Evolutionary conservation across 2,797 vertebrate species (phyloP).

Genomic region (Saxicola maurus): DNA sequence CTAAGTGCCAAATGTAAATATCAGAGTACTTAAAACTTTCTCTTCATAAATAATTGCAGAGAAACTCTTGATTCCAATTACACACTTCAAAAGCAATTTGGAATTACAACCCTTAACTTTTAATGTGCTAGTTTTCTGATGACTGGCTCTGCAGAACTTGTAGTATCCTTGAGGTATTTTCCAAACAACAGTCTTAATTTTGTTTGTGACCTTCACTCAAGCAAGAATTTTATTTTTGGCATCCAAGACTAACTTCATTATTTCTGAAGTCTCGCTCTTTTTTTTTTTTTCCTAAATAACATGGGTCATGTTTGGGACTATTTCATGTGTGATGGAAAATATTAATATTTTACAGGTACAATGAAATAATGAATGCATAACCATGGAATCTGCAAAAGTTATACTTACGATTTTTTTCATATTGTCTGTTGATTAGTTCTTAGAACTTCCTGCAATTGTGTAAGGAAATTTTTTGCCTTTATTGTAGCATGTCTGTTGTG

Average conservation of each 20-base stretch:
- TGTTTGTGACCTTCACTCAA: not conserved
- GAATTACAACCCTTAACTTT: slow-evolving; percentile 24
- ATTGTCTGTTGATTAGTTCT: not conserved
- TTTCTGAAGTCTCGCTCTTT: not conserved
- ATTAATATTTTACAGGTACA: not conserved
- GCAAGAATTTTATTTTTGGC: not conserved
- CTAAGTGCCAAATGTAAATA: slow-evolving; percentile 51
- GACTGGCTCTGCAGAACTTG: not conserved
- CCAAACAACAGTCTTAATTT: not conserved
- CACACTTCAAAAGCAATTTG: slow-evolving; percentile 43
- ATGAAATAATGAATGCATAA: not conserved
- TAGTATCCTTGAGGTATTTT: slow-evolving; percentile 27
- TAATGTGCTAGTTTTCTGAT: not conserved
- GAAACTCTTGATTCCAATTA: slow-evolving; percentile 46
- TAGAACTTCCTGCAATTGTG: not conserved
- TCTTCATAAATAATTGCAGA: slow-evolving; percentile 39
- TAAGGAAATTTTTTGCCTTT: not conserved
- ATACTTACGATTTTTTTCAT: not conserved
- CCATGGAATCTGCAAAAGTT: not conserved
- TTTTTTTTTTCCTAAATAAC: not conserved
- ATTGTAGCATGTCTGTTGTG: not conserved
- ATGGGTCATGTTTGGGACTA: not conserved
- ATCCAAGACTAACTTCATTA: not conserved
- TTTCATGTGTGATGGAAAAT: not conserved
- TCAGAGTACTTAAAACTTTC: slow-evolving; percentile 50